phyloP scores from a whole-genome alignment of 2,797 vertebrate species.

The Cetoscarus ocellatus region DNA sequence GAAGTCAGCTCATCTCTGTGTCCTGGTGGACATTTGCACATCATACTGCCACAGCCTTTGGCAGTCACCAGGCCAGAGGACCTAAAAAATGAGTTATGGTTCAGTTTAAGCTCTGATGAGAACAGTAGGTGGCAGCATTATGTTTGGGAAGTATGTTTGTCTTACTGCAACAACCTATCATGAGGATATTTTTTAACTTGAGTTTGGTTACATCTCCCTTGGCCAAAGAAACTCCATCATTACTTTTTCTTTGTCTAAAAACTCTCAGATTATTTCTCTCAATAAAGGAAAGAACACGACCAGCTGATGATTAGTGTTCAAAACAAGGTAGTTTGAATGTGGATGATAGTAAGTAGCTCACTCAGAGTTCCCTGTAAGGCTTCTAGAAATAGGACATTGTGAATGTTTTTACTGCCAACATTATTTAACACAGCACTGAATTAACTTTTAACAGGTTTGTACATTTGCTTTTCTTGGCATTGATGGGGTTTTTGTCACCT shows the following conservation, averaged over 20 bases:
- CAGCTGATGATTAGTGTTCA: not conserved
- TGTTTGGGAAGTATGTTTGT: not conserved
- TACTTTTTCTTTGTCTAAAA: not conserved
- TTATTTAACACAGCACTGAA: conserved; percentile 14
- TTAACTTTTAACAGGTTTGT: conserved; percentile 32
- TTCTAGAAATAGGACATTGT: not conserved
- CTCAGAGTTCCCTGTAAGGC: not conserved
- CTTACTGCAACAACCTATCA: not conserved
- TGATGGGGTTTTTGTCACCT: conserved; percentile 41
- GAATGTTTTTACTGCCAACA: not conserved
- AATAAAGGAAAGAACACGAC: not conserved
- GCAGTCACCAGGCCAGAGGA: too few species aligned
- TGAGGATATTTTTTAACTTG: not conserved
- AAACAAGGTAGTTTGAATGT: not conserved
- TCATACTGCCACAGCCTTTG: too few species aligned
- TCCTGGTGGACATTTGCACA: too few species aligned
- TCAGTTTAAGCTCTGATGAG: not conserved
- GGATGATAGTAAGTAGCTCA: not conserved
- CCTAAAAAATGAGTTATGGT: too few species aligned
- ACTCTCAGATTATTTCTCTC: not conserved
- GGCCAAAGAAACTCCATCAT: not conserved
- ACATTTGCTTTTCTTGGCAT: conserved; percentile 32
- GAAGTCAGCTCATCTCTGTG: too few species aligned
- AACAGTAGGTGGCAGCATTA: conserved; percentile 37
- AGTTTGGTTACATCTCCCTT: not conserved